These are phyloP conservation scores for Hydra vulgaris DNA, from an alignment of 30 jellyfish, hydroid and myxozoan genomes.

Conservation along the genomic window DNA sequence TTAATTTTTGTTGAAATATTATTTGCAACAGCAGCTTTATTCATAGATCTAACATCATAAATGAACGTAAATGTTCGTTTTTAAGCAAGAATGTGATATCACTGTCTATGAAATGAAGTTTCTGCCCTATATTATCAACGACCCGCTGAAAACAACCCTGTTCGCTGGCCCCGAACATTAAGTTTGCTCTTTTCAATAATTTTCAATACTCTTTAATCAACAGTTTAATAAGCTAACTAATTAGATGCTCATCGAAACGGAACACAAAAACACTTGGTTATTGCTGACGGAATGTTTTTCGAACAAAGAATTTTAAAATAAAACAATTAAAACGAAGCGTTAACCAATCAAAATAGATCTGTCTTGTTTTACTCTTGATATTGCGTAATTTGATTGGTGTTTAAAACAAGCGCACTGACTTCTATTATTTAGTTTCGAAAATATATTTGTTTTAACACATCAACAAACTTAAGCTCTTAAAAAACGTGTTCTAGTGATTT, in stretches of 20 bases:
- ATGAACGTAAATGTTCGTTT: neutral
- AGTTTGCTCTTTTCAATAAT: slow-evolving; percentile 7
- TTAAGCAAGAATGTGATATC: slow-evolving; percentile 8
- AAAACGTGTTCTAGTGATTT: slow-evolving; percentile 2
- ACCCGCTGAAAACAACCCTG: slow-evolving; percentile 7
- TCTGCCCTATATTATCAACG: neutral
- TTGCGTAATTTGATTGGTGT: slow-evolving; percentile 15
- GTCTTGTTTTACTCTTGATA: neutral
- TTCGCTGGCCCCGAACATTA: slow-evolving; percentile 10
- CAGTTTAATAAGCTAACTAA: slow-evolving; percentile 13
- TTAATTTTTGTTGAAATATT: neutral
- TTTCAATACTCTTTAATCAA: slow-evolving; percentile 4
- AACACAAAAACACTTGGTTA: slow-evolving; percentile 30
- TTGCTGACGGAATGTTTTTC: slow-evolving; percentile 34
- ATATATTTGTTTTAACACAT: slow-evolving; percentile 9
- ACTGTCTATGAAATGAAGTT: slow-evolving; percentile 12
- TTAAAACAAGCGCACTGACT: slow-evolving; percentile 9
- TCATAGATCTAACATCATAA: neutral
- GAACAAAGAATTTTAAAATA: slow-evolving; percentile 10
- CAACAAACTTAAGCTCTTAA: neutral
- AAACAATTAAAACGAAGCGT: neutral
- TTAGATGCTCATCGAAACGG: slow-evolving; percentile 34
- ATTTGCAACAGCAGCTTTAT: neutral
- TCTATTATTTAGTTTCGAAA: neutral
- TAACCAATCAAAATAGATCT: neutral